Base-by-base conservation (phyloP, 2,113 vertebrate species). In the Pogona vitticeps region DNA sequence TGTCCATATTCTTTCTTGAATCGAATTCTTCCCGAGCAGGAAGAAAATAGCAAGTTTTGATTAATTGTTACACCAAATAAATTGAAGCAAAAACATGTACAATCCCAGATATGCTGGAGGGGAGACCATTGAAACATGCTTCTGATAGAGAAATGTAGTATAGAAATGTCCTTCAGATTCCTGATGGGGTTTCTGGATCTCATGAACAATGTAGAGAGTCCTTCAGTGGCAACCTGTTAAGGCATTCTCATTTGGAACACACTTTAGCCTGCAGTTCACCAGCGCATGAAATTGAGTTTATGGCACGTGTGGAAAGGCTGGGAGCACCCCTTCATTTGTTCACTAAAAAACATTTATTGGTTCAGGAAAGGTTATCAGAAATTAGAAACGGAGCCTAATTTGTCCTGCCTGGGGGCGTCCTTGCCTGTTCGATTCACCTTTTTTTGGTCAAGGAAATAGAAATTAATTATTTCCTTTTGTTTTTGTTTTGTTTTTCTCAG, bases 391-490 rank as follows among this genome's bases (percentile, higher is more conserved):
- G 28, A 68, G 33, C 26, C 52, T 10, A 38, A 71, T 15, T 59
- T 31, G 33, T 7, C 23, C 38, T 21, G 36, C 67, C 71, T 33
- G n/a, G n/a, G n/a, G n/a, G n/a, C n/a, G n/a, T n/a, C 58, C 33
- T 86, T 59, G 67, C 20, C 38, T 28, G 67, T n/a, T 52, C 10
- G 46, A 52, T 52, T 52, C 46, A 68, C 20, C 21, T 72, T 31
- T 80, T 56, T 77, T 86, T 79, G 75, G n/a, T 9, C 67, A 80
- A 65, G 67, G 79, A 23, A 86, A 80, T 79, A 65, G 28, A 71
- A 86, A 80, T 70, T n/a, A 21, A 31, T 79, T 52, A 6, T 52
- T 52, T 52, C 10, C 5, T 6, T 52, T 6, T 52, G 10, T 52
- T 52, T 52, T 52, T 52, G 17, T 42, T 40, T 10, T 23, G 26